Percentiles rank a stretch among this genome's conserved stretches.
phyloP scores from a whole-genome alignment of 2,888 invertebrate genomes.

The Tenthredo scrophulariae region DNA sequence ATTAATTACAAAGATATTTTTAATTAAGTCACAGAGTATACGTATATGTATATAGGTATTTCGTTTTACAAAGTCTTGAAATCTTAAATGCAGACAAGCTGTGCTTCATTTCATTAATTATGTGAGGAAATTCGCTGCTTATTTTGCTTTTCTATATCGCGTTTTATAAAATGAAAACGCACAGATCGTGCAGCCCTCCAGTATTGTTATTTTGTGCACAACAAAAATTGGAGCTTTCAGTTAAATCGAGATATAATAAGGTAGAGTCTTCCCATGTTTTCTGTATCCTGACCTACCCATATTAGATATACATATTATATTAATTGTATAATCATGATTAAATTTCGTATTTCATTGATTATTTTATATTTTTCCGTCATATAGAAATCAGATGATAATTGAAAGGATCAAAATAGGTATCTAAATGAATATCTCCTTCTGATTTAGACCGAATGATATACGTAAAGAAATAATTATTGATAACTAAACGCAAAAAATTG shows the following conservation, averaged over 20 bases:
- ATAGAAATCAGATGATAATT: neutral
- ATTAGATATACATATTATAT: neutral
- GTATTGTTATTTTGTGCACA: neutral
- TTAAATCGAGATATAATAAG: conserved; percentile 68
- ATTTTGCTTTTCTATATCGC: neutral
- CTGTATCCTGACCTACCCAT: conserved; percentile 61
- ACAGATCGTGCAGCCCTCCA: neutral
- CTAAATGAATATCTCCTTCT: neutral
- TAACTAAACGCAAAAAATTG: conserved; percentile 10
- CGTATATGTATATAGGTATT: neutral
- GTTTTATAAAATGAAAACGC: neutral
- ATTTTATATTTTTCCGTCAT: neutral
- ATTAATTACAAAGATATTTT: neutral
- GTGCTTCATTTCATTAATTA: neutral
- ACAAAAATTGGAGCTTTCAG: conserved; percentile 70
- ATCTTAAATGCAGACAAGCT: neutral
- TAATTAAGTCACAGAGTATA: neutral
- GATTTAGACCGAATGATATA: conserved; percentile 29
- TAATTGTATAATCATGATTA: conserved; percentile 20
- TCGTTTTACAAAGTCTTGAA: neutral
- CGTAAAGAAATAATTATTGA: neutral
- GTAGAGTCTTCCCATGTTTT: conserved; percentile 72
- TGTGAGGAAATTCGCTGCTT: neutral
- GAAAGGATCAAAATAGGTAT: conserved; percentile 10
- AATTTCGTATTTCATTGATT: conserved; percentile 15